phyloP scores from a whole-genome alignment of 2,797 vertebrate species.

The Coreius guichenoti region DNA sequence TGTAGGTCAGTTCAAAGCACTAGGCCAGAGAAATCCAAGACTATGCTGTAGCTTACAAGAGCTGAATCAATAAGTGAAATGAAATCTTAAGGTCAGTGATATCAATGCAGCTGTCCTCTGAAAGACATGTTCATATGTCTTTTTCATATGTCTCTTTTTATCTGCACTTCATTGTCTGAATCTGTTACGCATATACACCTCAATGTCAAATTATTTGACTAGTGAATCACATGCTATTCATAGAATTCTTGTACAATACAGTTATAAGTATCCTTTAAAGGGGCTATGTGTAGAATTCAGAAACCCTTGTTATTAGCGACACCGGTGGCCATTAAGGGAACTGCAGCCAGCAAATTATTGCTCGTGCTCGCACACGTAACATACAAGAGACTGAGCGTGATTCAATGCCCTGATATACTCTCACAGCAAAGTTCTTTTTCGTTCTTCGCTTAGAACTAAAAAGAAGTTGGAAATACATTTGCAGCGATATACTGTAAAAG shows the following conservation, averaged over 20 bases:
- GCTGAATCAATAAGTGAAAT: conserved; percentile 39
- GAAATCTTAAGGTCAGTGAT: conserved; percentile 21
- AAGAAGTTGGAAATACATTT: too few relatives aligned
- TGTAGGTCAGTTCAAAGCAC: conserved; percentile 18
- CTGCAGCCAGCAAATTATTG: too few relatives aligned
- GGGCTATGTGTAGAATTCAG: too few relatives aligned
- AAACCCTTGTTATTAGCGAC: too few relatives aligned
- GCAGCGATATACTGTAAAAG: too few relatives aligned
- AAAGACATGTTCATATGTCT: conserved; percentile 1
- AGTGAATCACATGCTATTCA: neutral
- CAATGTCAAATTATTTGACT: neutral
- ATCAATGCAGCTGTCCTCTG: conserved; percentile 7
- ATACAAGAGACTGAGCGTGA: neutral
- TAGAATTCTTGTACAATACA: neutral
- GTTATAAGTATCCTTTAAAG: neutral
- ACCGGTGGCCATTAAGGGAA: too few relatives aligned
- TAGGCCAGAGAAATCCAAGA: neutral
- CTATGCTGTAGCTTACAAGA: conserved; percentile 11
- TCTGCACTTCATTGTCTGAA: neutral
- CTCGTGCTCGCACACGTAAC: too few relatives aligned
- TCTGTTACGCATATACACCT: neutral
- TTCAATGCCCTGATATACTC: neutral
- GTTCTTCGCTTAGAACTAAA: too few relatives aligned
- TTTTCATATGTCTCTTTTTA: conserved; percentile 6
- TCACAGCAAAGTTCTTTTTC: too few relatives aligned